Percentiles rank a stretch among this genome's conserved stretches.
Conservation (phyloP, 2,113 vertebrate genomes). For the Trachemys scripta region DNA sequence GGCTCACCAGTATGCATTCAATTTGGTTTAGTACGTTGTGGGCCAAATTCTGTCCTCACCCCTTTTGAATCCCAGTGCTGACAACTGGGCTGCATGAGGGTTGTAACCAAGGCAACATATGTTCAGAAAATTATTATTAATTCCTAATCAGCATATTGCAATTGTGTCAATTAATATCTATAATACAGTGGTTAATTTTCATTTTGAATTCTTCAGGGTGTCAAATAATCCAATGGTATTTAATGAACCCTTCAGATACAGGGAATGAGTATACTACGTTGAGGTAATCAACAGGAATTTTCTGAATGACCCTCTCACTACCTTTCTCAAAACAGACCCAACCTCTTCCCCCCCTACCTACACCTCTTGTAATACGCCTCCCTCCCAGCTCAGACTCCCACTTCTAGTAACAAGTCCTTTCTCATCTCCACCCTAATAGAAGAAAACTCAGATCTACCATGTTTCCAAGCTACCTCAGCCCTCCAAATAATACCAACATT, state of each 20-base stretch:
- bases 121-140: not conserved
- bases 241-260: slow-evolving; percentile 6
- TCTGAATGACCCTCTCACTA: not conserved
- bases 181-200: not conserved
- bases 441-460: not conserved
- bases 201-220: slow-evolving; percentile 9
- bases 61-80: not conserved
- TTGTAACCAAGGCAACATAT: not conserved
- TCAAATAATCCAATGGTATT: not conserved
- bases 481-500: not conserved
- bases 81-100: not conserved
- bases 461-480: not conserved
- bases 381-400: not conserved
- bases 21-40: not conserved
- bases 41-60: not conserved
- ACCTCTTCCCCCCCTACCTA: not conserved
- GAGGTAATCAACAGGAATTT: not conserved
- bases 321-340: not conserved
- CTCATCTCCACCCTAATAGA: not conserved
- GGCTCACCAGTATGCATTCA: not conserved
- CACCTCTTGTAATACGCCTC: not conserved
- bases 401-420: not conserved
- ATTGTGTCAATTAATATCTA: slow-evolving; percentile 10
- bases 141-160: slow-evolving; percentile 1
- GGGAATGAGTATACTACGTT: not conserved